Percentiles rank a stretch among this genome's conserved stretches.
These are phyloP conservation scores for Corvus cornix DNA, from an alignment of 2,113 vertebrate species.

Conservation along the genomic window DNA sequence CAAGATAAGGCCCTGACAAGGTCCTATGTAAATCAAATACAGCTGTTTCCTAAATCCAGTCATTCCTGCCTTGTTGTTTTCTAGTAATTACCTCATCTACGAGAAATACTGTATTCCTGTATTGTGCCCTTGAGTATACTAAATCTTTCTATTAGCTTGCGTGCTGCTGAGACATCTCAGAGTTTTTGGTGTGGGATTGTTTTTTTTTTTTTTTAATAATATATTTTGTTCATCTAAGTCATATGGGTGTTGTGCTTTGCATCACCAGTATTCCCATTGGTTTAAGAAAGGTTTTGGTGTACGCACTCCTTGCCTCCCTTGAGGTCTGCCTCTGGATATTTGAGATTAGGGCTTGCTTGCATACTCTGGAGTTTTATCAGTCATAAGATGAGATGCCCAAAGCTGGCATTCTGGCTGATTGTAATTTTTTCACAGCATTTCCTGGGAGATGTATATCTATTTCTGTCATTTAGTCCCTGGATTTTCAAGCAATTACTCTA, in stretches of 20 bases:
- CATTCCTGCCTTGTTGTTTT: conserved; percentile 22
- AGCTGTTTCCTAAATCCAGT: conserved; percentile 33
- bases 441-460: conserved; percentile 23
- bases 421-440: conserved; percentile 40
- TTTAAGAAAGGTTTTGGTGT: background rate
- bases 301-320: background rate
- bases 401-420: conserved; percentile 26
- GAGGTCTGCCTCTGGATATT: background rate
- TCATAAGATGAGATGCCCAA: conserved; percentile 45
- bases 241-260: background rate
- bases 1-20: background rate
- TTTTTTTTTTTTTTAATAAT: background rate
- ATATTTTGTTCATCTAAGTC: background rate
- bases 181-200: background rate
- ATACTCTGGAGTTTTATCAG: background rate
- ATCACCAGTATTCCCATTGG: background rate
- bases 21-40: background rate
- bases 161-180: background rate
- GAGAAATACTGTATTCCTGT: conserved; percentile 20
- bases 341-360: background rate
- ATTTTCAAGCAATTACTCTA: conserved; percentile 52
- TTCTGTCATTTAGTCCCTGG: conserved; percentile 41
- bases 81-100: conserved; percentile 33
- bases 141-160: background rate
- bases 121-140: background rate